Base-by-base conservation (phyloP, 2,113 vertebrate species). In the Chamaetylas fuelleborni region DNA sequence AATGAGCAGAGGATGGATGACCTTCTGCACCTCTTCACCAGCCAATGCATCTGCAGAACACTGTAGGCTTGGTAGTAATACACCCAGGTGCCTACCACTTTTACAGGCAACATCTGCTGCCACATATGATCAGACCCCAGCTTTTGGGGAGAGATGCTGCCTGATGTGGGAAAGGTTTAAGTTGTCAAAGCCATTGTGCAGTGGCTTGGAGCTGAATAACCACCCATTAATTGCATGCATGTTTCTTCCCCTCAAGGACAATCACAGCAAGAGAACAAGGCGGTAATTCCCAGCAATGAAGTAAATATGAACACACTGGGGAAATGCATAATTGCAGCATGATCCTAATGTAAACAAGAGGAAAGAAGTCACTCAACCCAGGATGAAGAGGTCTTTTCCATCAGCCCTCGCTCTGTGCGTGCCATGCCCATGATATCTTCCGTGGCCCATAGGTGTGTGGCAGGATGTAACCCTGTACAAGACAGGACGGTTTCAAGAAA, bases 41-140 rank as follows among this genome's bases (percentile, higher is more conserved):
- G 23, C 5, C 31, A 64, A 8, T 18, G 11, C 33, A 42, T 24
- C 47, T 10, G 2, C 51, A 85, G 62, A 36, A 29, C 12, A 10
- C 16, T 3, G 1, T 60, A 19, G 42, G 10, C 22, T 58, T 40
- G 8, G 9, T 6, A 15, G 9, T 23, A 50, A 69, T 0, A 0
- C 0, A 5, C 6, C 16, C 0, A 1, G 26, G 26, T 62, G 38
- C 38, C 33, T 57, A 58, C 23, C 31, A 20, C 0, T 1, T 43
- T 57, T 36, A 45, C 33, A 54, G 77, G 36, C 78, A 51, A 25
- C 5, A 29, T 26, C 84, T 91, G 57, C 81, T 86, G 40, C 20
- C 69, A 22, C 25, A 5, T 6, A 20, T 11, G 25, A 31, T 43
- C 45, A 85, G 45, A 40, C n/a, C 29, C 4, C 50, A 51, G 26